These are phyloP conservation scores for Cabera pusaria DNA, from an alignment of 2,888 invertebrate species.

Conservation along the genomic window DNA sequence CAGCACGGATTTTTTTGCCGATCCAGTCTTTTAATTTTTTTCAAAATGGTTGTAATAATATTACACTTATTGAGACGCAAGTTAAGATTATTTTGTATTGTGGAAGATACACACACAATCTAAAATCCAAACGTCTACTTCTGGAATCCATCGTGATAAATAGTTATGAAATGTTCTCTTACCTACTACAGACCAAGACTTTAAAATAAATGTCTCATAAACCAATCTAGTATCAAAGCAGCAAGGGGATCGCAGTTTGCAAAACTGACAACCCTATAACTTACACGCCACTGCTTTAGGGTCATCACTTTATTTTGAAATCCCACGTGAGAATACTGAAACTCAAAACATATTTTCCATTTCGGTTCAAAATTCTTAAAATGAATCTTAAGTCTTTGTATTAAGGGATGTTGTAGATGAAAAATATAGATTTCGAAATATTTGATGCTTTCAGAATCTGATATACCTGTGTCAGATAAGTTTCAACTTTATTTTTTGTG, in stretches of 20 bases:
- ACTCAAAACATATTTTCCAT: constrained; percentile 25
- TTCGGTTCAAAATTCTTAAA: constrained; percentile 5
- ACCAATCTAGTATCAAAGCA: constrained; percentile 12
- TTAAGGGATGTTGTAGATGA: constrained; percentile 5
- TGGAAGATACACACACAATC: too few species aligned
- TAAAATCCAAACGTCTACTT: too few species aligned
- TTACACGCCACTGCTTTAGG: constrained; percentile 54
- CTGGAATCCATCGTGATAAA: too few species aligned
- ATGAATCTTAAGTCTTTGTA: constrained; percentile 3
- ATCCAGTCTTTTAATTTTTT: too few species aligned
- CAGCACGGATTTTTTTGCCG: too few species aligned
- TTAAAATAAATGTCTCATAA: too few species aligned
- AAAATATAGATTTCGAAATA: constrained; percentile 18
- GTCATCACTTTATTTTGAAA: constrained; percentile 61
- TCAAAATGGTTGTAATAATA: too few species aligned
- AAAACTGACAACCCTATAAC: constrained; percentile 52
- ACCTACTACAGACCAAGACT: too few species aligned
- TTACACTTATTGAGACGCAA: too few species aligned
- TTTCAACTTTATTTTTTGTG: constrained; percentile 17
- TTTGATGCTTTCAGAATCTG: constrained; percentile 13
- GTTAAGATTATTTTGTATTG: too few species aligned
- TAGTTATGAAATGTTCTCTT: too few species aligned
- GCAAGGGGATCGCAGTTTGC: constrained; percentile 18
- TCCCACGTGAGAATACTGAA: constrained; percentile 54
- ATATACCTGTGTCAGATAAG: constrained; percentile 10